A percentile compares a stretch with the other conserved stretches of the same genome.
phyloP scores from a whole-genome alignment of 2,113 vertebrate genomes.

The Coregonus clupeaformis region DNA sequence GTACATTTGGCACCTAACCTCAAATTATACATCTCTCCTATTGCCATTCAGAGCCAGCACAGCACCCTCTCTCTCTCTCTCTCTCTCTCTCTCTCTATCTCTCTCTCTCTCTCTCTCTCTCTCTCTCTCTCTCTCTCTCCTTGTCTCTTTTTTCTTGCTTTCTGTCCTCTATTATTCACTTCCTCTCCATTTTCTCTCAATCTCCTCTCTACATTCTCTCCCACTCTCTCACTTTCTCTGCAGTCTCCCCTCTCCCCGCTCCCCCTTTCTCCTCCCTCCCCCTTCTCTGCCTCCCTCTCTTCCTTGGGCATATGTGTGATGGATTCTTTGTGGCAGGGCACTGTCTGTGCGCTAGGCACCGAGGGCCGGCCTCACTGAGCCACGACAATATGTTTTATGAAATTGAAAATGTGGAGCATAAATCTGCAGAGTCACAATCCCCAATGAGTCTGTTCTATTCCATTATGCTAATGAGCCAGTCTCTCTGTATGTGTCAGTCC shows the following conservation, averaged over 20 bases:
- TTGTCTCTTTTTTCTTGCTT: conserved; percentile 2
- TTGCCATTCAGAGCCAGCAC: neutral
- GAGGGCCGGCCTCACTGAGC: conserved; percentile 31
- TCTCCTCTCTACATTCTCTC: neutral
- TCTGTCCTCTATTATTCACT: neutral
- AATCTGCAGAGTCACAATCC: conserved; percentile 61
- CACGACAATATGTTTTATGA: conserved; percentile 47
- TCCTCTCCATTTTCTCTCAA: neutral
- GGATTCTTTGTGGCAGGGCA: conserved; percentile 14
- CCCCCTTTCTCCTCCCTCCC: neutral
- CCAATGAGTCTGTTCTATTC: conserved; percentile 55
- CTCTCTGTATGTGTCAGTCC: conserved; percentile 39
- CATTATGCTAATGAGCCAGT: conserved; percentile 63
- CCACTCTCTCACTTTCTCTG: neutral
- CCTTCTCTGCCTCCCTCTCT: conserved; percentile 9
- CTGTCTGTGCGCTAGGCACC: conserved; percentile 4
- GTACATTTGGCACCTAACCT: neutral
- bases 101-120: neutral
- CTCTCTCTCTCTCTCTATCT: neutral
- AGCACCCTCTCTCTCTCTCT: neutral
- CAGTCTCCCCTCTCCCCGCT: neutral
- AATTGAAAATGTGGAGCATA: conserved; percentile 55
- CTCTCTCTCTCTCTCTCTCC: neutral
- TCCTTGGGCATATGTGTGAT: conserved; percentile 19
- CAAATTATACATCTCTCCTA: conserved; percentile 8